Conservation (phyloP, 1,140 invertebrate genomes). For the Zaprionus kolodkinae region DNA sequence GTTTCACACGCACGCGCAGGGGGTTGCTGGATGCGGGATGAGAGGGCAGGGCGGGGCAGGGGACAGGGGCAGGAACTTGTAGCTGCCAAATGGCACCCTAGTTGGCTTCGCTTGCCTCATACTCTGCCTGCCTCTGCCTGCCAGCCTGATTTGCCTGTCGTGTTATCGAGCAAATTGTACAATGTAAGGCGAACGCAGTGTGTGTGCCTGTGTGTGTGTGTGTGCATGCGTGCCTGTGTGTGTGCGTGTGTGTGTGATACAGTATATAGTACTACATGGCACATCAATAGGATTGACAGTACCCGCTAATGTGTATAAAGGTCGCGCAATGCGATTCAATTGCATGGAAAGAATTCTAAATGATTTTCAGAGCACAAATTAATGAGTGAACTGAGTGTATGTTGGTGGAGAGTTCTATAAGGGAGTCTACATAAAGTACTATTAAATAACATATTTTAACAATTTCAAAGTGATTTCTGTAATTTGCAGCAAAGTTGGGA, state of each 20-base stretch:
- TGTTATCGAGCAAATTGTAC: constrained; percentile 82
- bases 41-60: neutral
- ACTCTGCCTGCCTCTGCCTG: too few relatives aligned
- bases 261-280: constrained; percentile 26
- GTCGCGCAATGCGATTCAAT: constrained; percentile 6
- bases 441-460: neutral
- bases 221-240: too few relatives aligned
- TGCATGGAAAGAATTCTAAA: constrained; percentile 1
- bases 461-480: neutral
- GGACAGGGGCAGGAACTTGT: constrained; percentile 6
- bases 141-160: constrained; percentile 64
- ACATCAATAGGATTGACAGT: constrained; percentile 39
- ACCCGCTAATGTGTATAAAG: constrained; percentile 11
- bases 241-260: neutral
- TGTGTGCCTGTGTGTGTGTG: too few relatives aligned
- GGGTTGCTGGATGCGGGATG: constrained; percentile 42
- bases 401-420: neutral
- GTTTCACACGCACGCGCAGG: constrained; percentile 73
- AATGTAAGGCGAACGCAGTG: constrained; percentile 52
- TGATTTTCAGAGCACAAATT: neutral
- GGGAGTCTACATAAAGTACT: neutral
- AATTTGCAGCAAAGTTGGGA: neutral
- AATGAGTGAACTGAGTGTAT: constrained; percentile 1
- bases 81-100: constrained; percentile 59
- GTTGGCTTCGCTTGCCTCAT: constrained; percentile 48